Base-by-base conservation (phyloP, 2,888 invertebrate species). In the Calameuta filiformis region DNA sequence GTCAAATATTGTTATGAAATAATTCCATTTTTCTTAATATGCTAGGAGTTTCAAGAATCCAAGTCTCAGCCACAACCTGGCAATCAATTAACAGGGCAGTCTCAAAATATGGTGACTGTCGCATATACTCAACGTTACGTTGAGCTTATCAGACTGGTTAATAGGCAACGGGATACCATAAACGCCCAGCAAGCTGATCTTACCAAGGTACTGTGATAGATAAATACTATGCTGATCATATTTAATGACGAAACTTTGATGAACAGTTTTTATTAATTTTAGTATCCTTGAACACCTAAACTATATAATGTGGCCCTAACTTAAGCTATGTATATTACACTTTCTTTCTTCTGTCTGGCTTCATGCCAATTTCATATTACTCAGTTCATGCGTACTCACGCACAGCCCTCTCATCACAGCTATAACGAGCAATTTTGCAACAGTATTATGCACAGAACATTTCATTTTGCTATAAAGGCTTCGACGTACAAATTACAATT, bases 151-250 rank as follows among this genome's bases (percentile, higher is more conserved):
- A 95, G 96, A 80, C 93, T 98, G 86, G 97, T 98, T 79, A 97
- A 97, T 92, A 96, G 96, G 90, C 98, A 98, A 92, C 94, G 97
- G 81, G 98, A 98, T 89, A 97, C 97, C 90, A 94, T 98, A 80
- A 96, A 96, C 77, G 94, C 95, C 86, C 98, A 98, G 89, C 98
- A 98, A 92, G 95, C 96, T 85, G 97, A 98, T 93, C 94, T 98
- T 85, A 97, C 96, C 79, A 97, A 98, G 94, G 97, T 97, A 92
- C 1, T 56, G 23, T 56, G 23, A 56, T 9, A 56, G 2, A 56
- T 23, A 56, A 56, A 15, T n/a, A 76, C 69, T 35, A 35, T 69
- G 56, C 35, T 31, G 15, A 75, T n/a, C n/a, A 79, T 73, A n/a
- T 31, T 76, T n/a, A n/a, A 73, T 74, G 31, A n/a, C 40, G 74